These are phyloP conservation scores for Diphyllodes magnificus DNA, from an alignment of 2,113 vertebrate genomes.

Conservation along the genomic window DNA sequence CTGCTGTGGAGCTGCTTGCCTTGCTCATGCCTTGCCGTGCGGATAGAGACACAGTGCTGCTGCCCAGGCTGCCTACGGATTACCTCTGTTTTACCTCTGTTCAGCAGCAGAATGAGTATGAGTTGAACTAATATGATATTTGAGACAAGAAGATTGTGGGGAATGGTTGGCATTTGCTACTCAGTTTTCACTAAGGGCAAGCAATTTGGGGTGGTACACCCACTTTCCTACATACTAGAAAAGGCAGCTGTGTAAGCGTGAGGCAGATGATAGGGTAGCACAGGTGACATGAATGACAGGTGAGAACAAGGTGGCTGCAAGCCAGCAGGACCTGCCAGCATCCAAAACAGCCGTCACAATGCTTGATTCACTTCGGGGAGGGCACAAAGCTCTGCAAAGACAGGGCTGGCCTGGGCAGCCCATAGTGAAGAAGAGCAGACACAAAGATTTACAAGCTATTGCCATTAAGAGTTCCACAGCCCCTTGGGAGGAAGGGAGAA, in stretches of 20 bases:
- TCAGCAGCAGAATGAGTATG: accelerated
- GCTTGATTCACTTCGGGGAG: neutral
- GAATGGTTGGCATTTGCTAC: neutral
- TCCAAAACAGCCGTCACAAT: neutral
- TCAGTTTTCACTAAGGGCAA: neutral
- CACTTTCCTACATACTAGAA: neutral
- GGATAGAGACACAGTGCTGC: neutral
- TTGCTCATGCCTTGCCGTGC: neutral
- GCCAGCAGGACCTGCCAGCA: neutral
- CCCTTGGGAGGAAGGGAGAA: neutral
- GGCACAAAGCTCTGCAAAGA: neutral
- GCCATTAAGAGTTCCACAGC: neutral
- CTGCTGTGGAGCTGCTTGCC: neutral
- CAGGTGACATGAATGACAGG: neutral
- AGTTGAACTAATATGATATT: neutral
- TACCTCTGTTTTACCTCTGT: neutral
- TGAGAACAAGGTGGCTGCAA: neutral
- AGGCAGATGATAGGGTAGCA: neutral
- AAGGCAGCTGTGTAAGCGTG: accelerated
- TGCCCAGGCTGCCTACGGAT: neutral
- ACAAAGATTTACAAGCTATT: neutral
- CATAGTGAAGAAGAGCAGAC: neutral
- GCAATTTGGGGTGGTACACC: neutral
- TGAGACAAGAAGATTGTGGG: neutral
- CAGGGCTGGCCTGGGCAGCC: neutral